Conservation (phyloP, 2,888 invertebrate species). For the Drosophila recens region DNA sequence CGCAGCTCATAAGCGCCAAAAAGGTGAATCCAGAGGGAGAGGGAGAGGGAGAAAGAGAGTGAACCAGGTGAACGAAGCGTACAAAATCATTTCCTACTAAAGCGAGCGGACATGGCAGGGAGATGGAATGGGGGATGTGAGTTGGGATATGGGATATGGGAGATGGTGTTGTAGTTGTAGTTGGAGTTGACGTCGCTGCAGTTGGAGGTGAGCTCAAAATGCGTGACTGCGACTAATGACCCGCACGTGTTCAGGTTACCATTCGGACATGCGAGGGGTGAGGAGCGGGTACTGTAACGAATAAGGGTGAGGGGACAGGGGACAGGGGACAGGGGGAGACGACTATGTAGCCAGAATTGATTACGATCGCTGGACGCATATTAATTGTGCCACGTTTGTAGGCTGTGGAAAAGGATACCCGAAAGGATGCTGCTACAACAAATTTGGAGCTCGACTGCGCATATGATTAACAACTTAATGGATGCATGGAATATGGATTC, state of each 20-base stretch:
- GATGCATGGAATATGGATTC: constrained; percentile 39
- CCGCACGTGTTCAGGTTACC: constrained; percentile 76
- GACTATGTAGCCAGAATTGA: constrained; percentile 76
- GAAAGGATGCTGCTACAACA: constrained; percentile 63
- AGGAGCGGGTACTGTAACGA: constrained; percentile 8
- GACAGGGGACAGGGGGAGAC: background rate
- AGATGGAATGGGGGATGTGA: constrained; percentile 33
- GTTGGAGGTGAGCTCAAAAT: constrained; percentile 74
- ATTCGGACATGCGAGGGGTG: constrained; percentile 3
- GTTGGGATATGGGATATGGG: constrained; percentile 32
- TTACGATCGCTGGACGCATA: constrained; percentile 83
- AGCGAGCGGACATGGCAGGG: constrained; percentile 66
- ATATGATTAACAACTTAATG: constrained; percentile 84
- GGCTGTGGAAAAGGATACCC: constrained; percentile 69
- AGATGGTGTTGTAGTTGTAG: constrained; percentile 29
- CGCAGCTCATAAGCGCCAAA: constrained; percentile 78
- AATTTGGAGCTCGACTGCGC: constrained; percentile 72
- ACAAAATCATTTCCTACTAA: constrained; percentile 80
- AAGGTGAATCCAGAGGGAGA: constrained; percentile 26
- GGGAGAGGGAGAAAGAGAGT: constrained; percentile 4
- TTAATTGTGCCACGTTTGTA: constrained; percentile 72
- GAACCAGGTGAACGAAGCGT: constrained; percentile 74
- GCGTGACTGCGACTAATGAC: constrained; percentile 84
- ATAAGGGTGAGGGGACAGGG: background rate
- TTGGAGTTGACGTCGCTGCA: constrained; percentile 29